These are phyloP conservation scores for Glareola pratincola DNA, from an alignment of 2,113 vertebrate species.

Conservation along the genomic window DNA sequence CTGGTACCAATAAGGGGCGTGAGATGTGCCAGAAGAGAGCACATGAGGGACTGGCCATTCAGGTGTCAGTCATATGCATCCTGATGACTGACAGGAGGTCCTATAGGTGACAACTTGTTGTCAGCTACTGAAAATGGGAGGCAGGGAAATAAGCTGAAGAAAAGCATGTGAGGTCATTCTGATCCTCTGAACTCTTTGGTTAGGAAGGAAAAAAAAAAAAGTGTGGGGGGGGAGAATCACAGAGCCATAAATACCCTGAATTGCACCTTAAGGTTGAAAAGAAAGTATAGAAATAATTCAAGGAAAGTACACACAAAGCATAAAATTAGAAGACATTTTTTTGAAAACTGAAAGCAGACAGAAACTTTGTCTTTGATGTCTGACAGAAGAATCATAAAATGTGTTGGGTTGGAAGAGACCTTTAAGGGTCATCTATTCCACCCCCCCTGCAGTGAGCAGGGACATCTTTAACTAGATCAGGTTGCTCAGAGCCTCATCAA, in stretches of 20 bases:
- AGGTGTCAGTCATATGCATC: neutral
- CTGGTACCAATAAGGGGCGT: neutral
- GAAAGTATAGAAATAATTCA: neutral
- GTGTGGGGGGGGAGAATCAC: neutral
- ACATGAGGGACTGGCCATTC: neutral
- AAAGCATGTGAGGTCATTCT: neutral
- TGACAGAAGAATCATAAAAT: neutral
- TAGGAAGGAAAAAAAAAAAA: neutral
- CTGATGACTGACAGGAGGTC: neutral
- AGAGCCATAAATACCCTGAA: neutral
- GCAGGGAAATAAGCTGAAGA: neutral
- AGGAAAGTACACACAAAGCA: neutral
- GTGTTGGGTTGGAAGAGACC: too few species aligned
- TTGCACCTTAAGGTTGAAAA: neutral
- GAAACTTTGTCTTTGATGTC: neutral
- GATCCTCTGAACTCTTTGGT: neutral
- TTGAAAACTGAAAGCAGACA: neutral
- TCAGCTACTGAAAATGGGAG: neutral
- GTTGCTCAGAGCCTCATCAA: too few species aligned
- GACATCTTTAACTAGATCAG: too few species aligned
- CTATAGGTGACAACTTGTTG: neutral
- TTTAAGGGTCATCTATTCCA: too few species aligned
- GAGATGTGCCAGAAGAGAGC: neutral
- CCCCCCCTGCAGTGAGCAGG: too few species aligned
- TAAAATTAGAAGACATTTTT: neutral